Conservation (phyloP, 2,797 vertebrate genomes). For the Catostomus latipinnis region DNA sequence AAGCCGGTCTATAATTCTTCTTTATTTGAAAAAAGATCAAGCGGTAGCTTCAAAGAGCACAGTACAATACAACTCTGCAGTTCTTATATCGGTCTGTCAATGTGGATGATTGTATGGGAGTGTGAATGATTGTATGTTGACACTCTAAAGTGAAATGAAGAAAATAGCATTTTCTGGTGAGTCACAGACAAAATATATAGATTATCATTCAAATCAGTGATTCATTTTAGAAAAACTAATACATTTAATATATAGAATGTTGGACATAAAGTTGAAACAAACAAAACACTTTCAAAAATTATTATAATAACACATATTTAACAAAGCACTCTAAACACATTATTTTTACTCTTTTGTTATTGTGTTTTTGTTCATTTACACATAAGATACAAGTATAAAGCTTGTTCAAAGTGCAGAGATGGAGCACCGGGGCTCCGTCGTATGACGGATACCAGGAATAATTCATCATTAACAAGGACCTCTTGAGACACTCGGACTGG, state of each 20-base stretch:
- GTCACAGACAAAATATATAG: neutral
- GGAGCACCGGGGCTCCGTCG: conserved; percentile 5
- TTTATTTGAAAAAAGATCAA: conserved; percentile 2
- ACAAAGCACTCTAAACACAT: neutral
- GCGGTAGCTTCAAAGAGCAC: neutral
- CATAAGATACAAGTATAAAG: too few species aligned
- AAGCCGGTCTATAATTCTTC: neutral
- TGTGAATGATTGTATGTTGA: conserved; percentile 16
- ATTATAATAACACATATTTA: neutral
- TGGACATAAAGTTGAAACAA: neutral
- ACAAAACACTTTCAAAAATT: neutral
- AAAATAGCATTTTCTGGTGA: conserved; percentile 14
- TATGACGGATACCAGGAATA: conserved; percentile 1
- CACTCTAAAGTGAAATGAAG: neutral
- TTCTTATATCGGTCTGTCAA: conserved; percentile 31
- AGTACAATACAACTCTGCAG: neutral
- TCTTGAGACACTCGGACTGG: neutral
- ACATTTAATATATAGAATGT: neutral
- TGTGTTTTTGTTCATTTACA: too few species aligned
- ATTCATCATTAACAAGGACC: conserved; percentile 13
- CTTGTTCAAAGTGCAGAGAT: too few species aligned
- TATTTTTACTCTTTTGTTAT: neutral
- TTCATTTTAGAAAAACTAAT: neutral
- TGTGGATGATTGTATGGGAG: conserved; percentile 12
- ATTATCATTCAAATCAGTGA: conserved; percentile 3